Evolutionary conservation across 2,113 vertebrate genomes (phyloP), one percentile per base, ranked within the genome.

Genomic region (Pachypanchax playfairii): DNA sequence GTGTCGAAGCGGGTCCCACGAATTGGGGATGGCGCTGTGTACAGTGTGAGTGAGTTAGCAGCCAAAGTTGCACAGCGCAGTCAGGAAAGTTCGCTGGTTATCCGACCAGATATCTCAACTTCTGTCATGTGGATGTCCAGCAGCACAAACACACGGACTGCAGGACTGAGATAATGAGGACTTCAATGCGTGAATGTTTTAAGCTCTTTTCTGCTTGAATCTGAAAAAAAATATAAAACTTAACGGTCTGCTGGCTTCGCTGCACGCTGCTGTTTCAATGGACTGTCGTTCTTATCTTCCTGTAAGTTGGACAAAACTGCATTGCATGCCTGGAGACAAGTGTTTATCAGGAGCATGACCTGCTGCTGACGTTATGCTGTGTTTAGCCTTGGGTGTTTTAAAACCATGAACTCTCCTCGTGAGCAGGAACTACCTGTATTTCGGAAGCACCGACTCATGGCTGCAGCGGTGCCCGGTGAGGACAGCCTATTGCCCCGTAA

Each of bases 381-480:
- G 85, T 55, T 60, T 38, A 8, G 35, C 47, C 33, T 53, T 39
- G 42, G 62, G 44, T 52, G 77, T 58, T 80, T 56, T 62, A 72
- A 76, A 83, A 84, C 75, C 46, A 92, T 92, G 90, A 86, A 85
- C 85, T 85, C 76, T 52, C 75, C 75, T 66, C 73, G 87, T 77
- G 90, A 91, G 73, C 87, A 86, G 76, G 85, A 91, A 52, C 86
- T 89, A 85, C 90, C 91, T 69, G 75, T 92, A 78, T 93, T 94
- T 91, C 93, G 94, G 86, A 95, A 94, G 73, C 94, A 93, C 92
- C 94, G 95, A 89, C 92, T 95, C 82, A 94, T 95, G 94, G 93
- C 94, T 83, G 93, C 93, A 51, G 68, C 92, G 17, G 76, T 88
- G 73, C 69, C 87, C 87, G 89, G 82, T 21, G 92, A 91, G 52